Base-by-base conservation (phyloP, 2,113 vertebrate genomes). In the Himantopus leucocephalus region DNA sequence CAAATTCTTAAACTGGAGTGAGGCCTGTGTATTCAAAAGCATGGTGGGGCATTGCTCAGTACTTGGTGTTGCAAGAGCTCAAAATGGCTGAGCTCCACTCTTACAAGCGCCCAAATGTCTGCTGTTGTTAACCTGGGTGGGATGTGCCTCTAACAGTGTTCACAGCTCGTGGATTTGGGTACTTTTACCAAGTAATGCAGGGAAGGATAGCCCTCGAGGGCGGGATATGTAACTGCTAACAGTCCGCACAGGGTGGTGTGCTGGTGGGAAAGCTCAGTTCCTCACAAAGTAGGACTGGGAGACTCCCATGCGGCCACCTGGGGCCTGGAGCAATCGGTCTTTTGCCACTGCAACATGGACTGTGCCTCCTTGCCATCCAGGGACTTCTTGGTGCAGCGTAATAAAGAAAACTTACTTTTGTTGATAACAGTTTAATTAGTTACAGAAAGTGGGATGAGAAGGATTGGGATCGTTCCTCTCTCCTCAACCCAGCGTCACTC, bases 221-320 rank as follows among this genome's bases (percentile, higher is more conserved):
- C 41, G 59, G 45, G 45, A 32, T 47, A 5, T 1, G 5, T 19
- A 30, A 32, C 53, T 55, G 48, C 43, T 70, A 34, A 9, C 8
- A 26, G 48, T 11, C 26, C 2, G 3, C 14, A 24, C 10, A 6
- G 45, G 30, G 23, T 14, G 11, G 4, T 4, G 9, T 55, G n/a
- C 43, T 37, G 35, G 22, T 41, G 58, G 39, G 39, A 90, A 87
- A 34, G 17, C 6, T 7, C 22, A 14, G 22, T 14, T 70, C 14
- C 29, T 47, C 13, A 9, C 0, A 1, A 30, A 39, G 12, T 1
- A 53, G 45, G 26, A 32, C 0, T 75, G 52, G 37, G 32, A 60
- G 15, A 23, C 18, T 43, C 18, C 16, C 14, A 1, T 4, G 23
- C 0, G 0, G n/a, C 18, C 2, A 1, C n/a, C 62, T 63, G 45